Percentiles rank a stretch among this genome's conserved stretches.
phyloP scores from a whole-genome alignment of 2,888 invertebrate genomes.

The Argyresthia albistria region DNA sequence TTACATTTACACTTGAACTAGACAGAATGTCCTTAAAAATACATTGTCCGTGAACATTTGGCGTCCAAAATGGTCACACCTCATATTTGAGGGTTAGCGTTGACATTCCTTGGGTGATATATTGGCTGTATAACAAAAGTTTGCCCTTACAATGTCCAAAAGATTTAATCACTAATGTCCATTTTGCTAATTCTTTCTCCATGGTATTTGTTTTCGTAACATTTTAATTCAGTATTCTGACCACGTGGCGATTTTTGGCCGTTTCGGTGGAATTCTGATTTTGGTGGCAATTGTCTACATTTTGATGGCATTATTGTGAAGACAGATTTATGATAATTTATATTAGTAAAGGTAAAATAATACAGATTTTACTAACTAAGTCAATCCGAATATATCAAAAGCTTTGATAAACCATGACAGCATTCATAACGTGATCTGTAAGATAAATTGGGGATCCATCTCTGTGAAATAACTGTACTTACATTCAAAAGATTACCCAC shows the following conservation, averaged over 20 bases:
- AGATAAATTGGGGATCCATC: no score
- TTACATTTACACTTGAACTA: constrained; percentile 56
- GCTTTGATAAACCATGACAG: no score
- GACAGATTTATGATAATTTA: no score
- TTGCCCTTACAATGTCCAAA: not conserved
- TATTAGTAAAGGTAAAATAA: not conserved
- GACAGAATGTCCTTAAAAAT: constrained; percentile 54
- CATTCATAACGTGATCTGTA: no score
- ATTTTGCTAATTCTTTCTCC: constrained; percentile 27
- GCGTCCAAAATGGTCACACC: constrained; percentile 54
- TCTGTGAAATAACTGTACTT: no score
- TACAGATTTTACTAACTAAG: no score
- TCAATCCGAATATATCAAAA: no score
- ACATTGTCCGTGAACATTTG: constrained; percentile 57
- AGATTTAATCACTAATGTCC: constrained; percentile 29
- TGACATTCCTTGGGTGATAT: constrained; percentile 11
- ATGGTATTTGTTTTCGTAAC: constrained; percentile 24
- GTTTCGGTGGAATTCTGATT: not conserved
- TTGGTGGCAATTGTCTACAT: not conserved
- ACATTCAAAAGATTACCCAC: no score
- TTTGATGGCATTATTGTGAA: no score
- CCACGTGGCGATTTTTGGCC: constrained; percentile 40
- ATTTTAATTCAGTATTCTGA: constrained; percentile 24
- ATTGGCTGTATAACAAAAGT: constrained; percentile 1
- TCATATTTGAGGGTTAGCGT: constrained; percentile 38